Conservation (phyloP, 2,797 vertebrate species). For the Syngnathus acus region DNA sequence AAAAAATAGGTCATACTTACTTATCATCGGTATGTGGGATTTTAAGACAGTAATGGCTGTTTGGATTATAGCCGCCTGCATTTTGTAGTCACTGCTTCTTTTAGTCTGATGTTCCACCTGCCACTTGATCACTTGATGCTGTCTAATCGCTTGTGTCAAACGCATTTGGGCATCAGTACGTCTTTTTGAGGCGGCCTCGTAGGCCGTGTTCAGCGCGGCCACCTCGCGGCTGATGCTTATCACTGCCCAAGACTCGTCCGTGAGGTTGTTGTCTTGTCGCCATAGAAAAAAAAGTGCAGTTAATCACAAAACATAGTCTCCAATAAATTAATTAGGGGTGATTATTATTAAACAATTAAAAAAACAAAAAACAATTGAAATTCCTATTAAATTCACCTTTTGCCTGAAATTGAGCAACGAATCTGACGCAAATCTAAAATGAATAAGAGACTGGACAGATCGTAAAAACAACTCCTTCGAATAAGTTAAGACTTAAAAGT, state of each 20-base stretch:
- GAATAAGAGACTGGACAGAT: not conserved
- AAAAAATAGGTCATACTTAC: conserved; percentile 28
- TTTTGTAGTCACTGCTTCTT: conserved; percentile 23
- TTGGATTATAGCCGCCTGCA: conserved; percentile 7
- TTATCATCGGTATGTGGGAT: conserved; percentile 39
- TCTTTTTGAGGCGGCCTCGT: conserved; percentile 22
- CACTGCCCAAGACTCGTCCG: conserved; percentile 18
- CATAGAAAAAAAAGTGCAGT: not conserved
- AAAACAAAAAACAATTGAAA: not conserved
- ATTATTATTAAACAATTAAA: not conserved
- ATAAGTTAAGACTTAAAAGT: not conserved
- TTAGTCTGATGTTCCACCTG: conserved; percentile 33
- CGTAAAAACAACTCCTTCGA: not conserved
- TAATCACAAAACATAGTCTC: not conserved
- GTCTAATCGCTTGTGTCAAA: conserved; percentile 21
- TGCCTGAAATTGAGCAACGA: not conserved
- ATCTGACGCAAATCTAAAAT: not conserved
- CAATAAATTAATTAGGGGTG: not conserved
- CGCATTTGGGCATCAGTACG: conserved; percentile 28
- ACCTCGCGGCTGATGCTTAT: conserved; percentile 41
- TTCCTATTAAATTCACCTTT: not conserved
- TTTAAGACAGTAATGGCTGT: conserved; percentile 27
- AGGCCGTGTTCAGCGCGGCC: conserved; percentile 34
- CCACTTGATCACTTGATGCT: conserved; percentile 34
- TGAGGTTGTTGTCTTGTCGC: conserved; percentile 44